phyloP scores from a whole-genome alignment of 2,888 invertebrate genomes.

The Pecten maximus region DNA sequence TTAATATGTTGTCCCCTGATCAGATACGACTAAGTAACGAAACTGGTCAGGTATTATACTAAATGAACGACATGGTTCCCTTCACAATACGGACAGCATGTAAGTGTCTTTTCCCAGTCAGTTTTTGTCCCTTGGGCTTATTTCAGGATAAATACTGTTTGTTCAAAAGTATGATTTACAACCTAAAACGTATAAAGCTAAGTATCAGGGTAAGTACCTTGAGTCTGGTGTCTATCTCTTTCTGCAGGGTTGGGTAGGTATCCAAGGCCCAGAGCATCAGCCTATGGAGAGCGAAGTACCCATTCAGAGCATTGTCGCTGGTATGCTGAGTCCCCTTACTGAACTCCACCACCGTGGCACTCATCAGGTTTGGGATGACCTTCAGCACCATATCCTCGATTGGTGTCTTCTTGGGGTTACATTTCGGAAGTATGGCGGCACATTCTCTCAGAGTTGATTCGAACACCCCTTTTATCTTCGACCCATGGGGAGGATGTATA shows the following conservation, averaged over 20 bases:
- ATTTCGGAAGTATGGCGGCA: slow-evolving; percentile 69
- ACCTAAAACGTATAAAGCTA: too few relatives aligned
- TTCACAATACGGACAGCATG: too few relatives aligned
- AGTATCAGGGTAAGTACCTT: too few relatives aligned
- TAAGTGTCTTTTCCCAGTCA: too few relatives aligned
- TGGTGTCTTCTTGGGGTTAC: slow-evolving; percentile 67
- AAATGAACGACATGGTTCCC: too few relatives aligned
- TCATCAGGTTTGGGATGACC: slow-evolving; percentile 76
- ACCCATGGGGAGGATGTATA: slow-evolving; percentile 71
- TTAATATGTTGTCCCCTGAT: too few relatives aligned
- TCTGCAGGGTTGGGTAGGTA: slow-evolving; percentile 71
- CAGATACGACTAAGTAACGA: too few relatives aligned
- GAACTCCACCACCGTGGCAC: slow-evolving; percentile 77
- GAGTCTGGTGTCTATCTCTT: slow-evolving; percentile 65
- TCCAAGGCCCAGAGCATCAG: slow-evolving; percentile 76
- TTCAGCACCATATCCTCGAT: slow-evolving; percentile 73
- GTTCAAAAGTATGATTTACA: too few relatives aligned
- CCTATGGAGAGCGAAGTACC: slow-evolving; percentile 75
- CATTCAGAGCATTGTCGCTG: slow-evolving; percentile 75
- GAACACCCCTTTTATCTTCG: slow-evolving; percentile 67
- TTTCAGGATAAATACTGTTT: too few relatives aligned
- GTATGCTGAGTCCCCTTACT: slow-evolving; percentile 78
- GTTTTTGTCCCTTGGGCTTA: too few relatives aligned
- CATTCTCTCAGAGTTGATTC: slow-evolving; percentile 68
- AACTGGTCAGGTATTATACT: too few relatives aligned